Percentiles rank a stretch among this genome's conserved stretches.
phyloP scores from a whole-genome alignment of 2,888 invertebrate genomes.

The Synergus itoensis region DNA sequence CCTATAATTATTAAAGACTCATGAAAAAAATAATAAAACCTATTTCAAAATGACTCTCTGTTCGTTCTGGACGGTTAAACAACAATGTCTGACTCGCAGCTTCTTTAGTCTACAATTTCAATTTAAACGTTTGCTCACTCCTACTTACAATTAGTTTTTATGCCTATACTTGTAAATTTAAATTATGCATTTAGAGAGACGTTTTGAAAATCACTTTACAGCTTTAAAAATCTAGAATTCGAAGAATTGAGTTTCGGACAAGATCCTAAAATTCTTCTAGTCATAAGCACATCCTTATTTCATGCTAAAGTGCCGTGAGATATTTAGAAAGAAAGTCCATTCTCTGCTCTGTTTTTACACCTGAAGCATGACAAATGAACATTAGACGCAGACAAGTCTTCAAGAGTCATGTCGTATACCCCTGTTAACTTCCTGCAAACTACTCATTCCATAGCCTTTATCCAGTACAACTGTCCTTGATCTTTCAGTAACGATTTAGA shows the following conservation, averaged over 20 bases:
- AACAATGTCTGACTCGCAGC: neutral
- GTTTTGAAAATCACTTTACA: no score
- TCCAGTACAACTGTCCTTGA: neutral
- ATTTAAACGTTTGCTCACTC: neutral
- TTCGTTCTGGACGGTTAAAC: neutral
- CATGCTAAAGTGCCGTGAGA: neutral
- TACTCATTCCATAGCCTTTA: neutral
- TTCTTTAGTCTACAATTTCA: neutral
- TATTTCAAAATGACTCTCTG: neutral
- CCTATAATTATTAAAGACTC: neutral
- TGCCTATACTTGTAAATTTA: neutral
- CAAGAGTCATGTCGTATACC: neutral
- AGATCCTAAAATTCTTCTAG: neutral
- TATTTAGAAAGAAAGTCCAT: constrained; percentile 28
- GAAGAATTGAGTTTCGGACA: neutral
- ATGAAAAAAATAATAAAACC: neutral
- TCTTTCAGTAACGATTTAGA: neutral
- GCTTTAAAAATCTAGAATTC: neutral
- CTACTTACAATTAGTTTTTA: neutral
- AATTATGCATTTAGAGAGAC: no score
- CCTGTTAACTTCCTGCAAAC: neutral
- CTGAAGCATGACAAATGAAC: constrained; percentile 37
- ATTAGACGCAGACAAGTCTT: constrained; percentile 2
- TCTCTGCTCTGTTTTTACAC: neutral
- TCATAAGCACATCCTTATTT: neutral